phyloP scores from a whole-genome alignment of 2,888 invertebrate genomes.

The Agrochola lota region DNA sequence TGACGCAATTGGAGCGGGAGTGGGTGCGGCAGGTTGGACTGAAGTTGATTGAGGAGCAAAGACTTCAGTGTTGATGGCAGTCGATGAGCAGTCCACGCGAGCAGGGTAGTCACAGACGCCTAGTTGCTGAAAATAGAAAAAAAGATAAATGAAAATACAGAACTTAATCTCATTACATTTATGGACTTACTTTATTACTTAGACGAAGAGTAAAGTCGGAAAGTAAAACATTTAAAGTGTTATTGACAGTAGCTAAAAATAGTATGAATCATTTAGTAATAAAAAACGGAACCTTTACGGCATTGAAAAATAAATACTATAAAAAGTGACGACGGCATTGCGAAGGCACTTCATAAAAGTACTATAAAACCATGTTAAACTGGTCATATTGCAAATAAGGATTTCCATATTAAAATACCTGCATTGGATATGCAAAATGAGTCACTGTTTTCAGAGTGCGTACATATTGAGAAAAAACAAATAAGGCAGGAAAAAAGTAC shows the following conservation, averaged over 20 bases:
- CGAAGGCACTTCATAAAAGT: constrained; percentile 36
- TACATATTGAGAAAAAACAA: constrained; percentile 7
- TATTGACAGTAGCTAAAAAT: neutral
- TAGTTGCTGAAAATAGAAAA: constrained; percentile 85
- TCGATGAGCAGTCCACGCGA: constrained; percentile 89
- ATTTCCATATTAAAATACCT: constrained; percentile 27
- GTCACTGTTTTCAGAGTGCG: constrained; percentile 8
- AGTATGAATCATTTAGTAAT: neutral
- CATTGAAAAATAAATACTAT: constrained; percentile 21
- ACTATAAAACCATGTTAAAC: constrained; percentile 30
- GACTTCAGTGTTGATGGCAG: constrained; percentile 50
- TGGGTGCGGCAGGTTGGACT: constrained; percentile 24
- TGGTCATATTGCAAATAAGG: constrained; percentile 24
- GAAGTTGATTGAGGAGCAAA: constrained; percentile 53
- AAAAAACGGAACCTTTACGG: neutral
- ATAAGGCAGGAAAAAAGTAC: neutral
- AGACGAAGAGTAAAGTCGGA: neutral
- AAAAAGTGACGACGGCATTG: constrained; percentile 11
- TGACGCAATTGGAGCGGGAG: constrained; percentile 19
- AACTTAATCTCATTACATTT: neutral
- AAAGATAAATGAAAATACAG: neutral
- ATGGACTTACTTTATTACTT: neutral
- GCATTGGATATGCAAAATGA: constrained; percentile 21
- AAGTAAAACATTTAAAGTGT: neutral
- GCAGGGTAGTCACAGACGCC: constrained; percentile 92